Base-by-base conservation (phyloP, 2,113 vertebrate species). In the Corvus hawaiiensis region DNA sequence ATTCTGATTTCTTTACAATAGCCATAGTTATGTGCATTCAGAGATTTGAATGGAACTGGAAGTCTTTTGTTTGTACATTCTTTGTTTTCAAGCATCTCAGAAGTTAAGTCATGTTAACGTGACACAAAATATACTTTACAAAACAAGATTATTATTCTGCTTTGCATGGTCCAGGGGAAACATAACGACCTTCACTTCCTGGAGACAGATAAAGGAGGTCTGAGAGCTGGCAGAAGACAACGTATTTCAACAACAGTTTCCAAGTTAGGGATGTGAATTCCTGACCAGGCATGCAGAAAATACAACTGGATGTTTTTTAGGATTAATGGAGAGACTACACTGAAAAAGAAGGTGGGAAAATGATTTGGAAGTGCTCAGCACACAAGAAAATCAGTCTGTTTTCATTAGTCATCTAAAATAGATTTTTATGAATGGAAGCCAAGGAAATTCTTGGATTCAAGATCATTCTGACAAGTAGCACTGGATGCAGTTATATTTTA, bases 121-220 rank as follows among this genome's bases (percentile, higher is more conserved):
- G 75, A 80, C 76, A 91, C 46, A 58, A 86, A 90, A 75, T 37
- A 37, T 58, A 30, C 73, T 66, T 86, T 54, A 59, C 51, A 74
- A 62, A 87, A 39, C 37, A 62, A 79, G 75, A 54, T 58, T 46
- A 78, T 89, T 59, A 27, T 43, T 76, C 58, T 93, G 71, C 41
- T 80, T 85, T 80, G n/a, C 37, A 17, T 33, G 46, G 63, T 83
- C 63, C 59, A 49, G 59, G 41, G 49, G 59, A 83, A 94, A 72
- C 68, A 88, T 49, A 93, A 85, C 62, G 63, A 91, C 43, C 63
- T 86, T 86, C 51, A 13, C 58, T 93, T 95, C 86, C 85, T 93
- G 90, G 55, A 88, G 82, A 64, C 54, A 68, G 71, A 76, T 56
- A 68, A 84, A 91, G 78, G 51, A 83, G 46, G 51, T 66, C 88